Evolutionary conservation across 2,113 vertebrate genomes (phyloP).

Genomic region (Passer domesticus): DNA sequence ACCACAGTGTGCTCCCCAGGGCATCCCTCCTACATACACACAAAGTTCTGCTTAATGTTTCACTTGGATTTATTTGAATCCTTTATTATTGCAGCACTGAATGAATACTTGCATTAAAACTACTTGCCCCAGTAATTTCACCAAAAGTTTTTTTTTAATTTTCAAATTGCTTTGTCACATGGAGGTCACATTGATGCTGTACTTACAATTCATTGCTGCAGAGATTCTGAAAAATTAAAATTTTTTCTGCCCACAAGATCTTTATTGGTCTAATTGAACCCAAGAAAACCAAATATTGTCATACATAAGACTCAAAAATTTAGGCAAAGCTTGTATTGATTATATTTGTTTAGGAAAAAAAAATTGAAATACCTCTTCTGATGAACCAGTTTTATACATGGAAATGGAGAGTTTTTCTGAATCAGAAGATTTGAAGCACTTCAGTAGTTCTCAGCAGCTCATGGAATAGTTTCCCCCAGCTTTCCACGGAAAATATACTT

Average conservation of each 20-base stretch:
- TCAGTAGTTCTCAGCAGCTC: neutral
- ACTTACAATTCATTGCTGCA: neutral
- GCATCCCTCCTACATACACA: constrained; percentile 17
- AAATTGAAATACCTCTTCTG: neutral
- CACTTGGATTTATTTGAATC: constrained; percentile 41
- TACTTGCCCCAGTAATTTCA: constrained; percentile 5
- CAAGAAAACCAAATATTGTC: neutral
- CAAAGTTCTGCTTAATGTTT: constrained; percentile 31
- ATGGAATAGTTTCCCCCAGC: rapidly evolving
- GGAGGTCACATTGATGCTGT: neutral
- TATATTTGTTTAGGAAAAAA: neutral
- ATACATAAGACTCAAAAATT: neutral
- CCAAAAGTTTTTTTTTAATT: neutral
- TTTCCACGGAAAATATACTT: neutral
- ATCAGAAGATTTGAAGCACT: neutral
- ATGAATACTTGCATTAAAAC: constrained; percentile 18
- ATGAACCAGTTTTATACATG: neutral
- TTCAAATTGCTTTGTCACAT: neutral
- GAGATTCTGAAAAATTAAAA: neutral
- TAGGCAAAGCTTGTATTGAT: neutral
- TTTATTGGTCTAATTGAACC: neutral
- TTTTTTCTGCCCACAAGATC: neutral
- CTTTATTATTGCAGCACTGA: constrained; percentile 14
- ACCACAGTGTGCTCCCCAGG: constrained; percentile 4
- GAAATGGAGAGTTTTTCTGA: neutral